phyloP scores from a whole-genome alignment of 1,140 invertebrate genomes.

The Panagrolaimus sp. region DNA sequence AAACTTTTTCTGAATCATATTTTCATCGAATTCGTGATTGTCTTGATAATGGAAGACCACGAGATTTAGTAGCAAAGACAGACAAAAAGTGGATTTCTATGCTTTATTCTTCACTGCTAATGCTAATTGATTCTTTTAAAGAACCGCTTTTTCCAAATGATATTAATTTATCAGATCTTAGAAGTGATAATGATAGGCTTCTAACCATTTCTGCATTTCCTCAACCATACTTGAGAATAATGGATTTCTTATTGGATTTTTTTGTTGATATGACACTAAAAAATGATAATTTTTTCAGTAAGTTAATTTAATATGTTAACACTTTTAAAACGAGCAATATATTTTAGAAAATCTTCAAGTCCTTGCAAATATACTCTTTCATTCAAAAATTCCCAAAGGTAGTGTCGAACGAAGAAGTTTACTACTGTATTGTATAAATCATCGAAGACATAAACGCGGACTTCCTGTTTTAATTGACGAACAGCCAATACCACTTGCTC shows the following conservation, averaged over 20 bases:
- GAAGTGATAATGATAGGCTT: neutral
- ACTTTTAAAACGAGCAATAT: neutral
- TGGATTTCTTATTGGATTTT: constrained; percentile 10
- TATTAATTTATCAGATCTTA: neutral
- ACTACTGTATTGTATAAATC: neutral
- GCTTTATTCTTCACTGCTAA: neutral
- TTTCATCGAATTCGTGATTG: constrained; percentile 14
- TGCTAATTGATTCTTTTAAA: constrained; percentile 6
- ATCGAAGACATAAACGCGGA: neutral
- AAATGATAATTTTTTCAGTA: neutral
- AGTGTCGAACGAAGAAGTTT: neutral
- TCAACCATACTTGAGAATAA: neutral
- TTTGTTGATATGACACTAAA: neutral
- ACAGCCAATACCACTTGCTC: too few relatives aligned
- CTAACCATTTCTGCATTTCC: neutral
- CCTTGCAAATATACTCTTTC: neutral
- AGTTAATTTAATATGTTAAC: neutral
- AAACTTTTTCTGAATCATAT: neutral
- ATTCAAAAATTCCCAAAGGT: constrained; percentile 5
- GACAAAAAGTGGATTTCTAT: constrained; percentile 1
- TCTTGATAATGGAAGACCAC: constrained; percentile 12
- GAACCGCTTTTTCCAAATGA: constrained; percentile 1
- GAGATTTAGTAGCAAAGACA: neutral
- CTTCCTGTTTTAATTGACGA: too few relatives aligned
- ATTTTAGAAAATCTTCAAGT: neutral